Conservation (phyloP, 2,113 vertebrate genomes). For the Neogale vison region DNA sequence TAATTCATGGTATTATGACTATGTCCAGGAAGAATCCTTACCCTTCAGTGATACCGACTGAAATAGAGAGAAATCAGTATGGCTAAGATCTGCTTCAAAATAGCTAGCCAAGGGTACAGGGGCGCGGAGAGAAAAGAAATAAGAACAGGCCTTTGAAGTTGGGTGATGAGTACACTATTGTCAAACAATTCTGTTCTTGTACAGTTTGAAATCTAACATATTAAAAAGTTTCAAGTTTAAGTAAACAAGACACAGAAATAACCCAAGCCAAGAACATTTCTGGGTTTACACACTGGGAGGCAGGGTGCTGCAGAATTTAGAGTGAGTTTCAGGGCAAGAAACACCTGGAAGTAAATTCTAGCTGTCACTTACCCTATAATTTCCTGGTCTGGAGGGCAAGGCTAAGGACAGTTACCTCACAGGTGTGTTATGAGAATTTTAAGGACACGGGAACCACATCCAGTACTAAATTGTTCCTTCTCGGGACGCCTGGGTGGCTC, state of each 20-base stretch:
- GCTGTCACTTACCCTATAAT: not conserved
- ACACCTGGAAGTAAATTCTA: not conserved
- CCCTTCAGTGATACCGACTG: not conserved
- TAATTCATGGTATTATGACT: not conserved
- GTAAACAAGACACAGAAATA: not conserved
- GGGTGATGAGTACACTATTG: not conserved
- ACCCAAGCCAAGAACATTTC: not conserved
- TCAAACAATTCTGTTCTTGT: not conserved
- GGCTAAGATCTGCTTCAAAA: not conserved
- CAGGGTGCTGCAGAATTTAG: not conserved
- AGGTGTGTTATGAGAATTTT: not conserved
- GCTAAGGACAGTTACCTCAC: not conserved
- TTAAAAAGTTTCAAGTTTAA: not conserved
- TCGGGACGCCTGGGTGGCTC: not conserved
- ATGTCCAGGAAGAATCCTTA: not conserved
- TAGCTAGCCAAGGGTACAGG: not conserved
- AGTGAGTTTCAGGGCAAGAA: not conserved
- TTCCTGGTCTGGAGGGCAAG: not conserved
- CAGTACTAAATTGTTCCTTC: not conserved
- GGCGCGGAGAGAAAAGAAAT: not conserved
- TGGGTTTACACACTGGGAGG: not conserved
- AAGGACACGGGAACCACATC: not conserved
- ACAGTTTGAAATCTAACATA: conserved; percentile 5
- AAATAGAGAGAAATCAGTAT: not conserved
- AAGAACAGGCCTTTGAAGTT: not conserved